Base-by-base conservation (phyloP, 2,888 invertebrate genomes). In the Rhyacophila evoluta region DNA sequence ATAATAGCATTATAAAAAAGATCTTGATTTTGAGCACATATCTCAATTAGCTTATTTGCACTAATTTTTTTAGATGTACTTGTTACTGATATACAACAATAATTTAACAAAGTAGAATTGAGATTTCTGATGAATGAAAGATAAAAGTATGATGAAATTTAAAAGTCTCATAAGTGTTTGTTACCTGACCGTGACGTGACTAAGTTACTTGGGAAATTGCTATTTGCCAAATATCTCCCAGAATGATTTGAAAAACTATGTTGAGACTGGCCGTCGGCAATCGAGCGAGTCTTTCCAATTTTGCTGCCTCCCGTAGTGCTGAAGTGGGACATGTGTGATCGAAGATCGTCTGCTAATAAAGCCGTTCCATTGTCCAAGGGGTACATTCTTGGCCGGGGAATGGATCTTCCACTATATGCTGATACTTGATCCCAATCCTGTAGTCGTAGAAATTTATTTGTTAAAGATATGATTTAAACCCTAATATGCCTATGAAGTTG, bases 211-310 rank as follows among this genome's bases (percentile, higher is more conserved):
- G 94, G 93, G 83, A 93, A 91, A 80, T 93, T 93, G 80, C 92
- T 91, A 83, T 91, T 91, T 79, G 90, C 89, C 84, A 93, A 89
- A 85, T 95, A 95, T 84, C 95, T 92, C 84, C 93, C 94, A 68
- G 95, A 95, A 84, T 93, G 92, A 85, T 95, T 95, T 79, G 95
- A 94, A 87, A 95, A 96, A 86, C 96, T 95, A 86, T 96, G 95
- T 86, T 96, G 96, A 77, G 96, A 96, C 87, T 96, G 96, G 80
- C 96, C 96, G 86, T 97, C 96, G 81, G 95, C 96, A 83, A 95
- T 92, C 81, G 95, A 95, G 84, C 95, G 92, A n/a, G 82, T 86
- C 72, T 81, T 76, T 76, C 84, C 82, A 12, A 75, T 69, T 82
- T 84, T 85, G 76, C 72, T 83, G 69, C 76, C 84, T 81, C 92